Conservation (phyloP, 2,888 invertebrate genomes). For the Drosophila fungiperda region DNA sequence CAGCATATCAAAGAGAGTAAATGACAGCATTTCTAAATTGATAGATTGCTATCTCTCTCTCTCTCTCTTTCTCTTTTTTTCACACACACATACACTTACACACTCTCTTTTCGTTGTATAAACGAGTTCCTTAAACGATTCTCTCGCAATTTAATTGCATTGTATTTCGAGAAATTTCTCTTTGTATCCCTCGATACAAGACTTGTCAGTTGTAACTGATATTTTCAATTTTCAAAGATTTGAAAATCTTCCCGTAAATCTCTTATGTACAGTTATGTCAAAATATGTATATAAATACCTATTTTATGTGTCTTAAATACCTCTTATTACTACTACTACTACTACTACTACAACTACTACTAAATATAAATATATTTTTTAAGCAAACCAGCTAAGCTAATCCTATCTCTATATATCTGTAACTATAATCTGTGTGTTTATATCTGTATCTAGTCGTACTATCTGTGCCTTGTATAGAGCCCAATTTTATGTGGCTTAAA, state of each 20-base stretch:
- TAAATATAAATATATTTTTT: constrained; percentile 39
- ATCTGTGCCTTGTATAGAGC: constrained; percentile 21
- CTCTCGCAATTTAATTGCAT: not conserved
- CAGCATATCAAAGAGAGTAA: not conserved
- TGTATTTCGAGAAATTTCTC: not conserved
- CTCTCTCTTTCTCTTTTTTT: not conserved
- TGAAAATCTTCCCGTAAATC: not conserved
- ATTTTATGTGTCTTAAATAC: constrained; percentile 26
- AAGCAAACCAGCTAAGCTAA: constrained; percentile 16
- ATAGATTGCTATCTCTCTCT: not conserved
- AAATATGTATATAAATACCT: constrained; percentile 33
- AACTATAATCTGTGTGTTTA: constrained; percentile 33
- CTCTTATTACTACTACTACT: not conserved
- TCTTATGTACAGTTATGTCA: constrained; percentile 23
- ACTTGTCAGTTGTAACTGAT: not conserved
- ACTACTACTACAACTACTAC: constrained; percentile 2
- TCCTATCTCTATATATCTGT: constrained; percentile 24
- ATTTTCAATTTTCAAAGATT: not conserved
- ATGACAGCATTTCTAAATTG: not conserved
- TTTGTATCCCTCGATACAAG: not conserved
- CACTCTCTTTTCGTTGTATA: not conserved
- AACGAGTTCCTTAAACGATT: constrained; percentile 6
- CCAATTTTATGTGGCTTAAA: constrained; percentile 7
- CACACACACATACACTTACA: not conserved
- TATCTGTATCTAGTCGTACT: constrained; percentile 24